Evolutionary conservation across 2,113 vertebrate genomes (phyloP).

Genomic region (Charadrius vociferus): DNA sequence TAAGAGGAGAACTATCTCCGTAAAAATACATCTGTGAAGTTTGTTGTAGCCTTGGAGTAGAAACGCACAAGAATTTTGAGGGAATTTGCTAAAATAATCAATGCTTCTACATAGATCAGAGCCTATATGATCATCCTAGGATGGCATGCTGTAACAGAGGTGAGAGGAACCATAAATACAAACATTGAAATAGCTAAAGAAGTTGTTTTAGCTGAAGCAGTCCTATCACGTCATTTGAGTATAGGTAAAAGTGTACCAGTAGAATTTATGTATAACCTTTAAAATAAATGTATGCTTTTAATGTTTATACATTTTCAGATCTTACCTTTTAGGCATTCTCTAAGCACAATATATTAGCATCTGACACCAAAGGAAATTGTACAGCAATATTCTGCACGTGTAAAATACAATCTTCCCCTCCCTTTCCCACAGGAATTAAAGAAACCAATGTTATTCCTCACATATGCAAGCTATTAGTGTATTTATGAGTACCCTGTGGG

Average conservation of each 20-base stretch:
- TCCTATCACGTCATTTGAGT: neutral
- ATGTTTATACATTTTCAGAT: neutral
- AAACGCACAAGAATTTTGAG: neutral
- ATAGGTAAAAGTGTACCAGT: neutral
- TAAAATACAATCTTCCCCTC: neutral
- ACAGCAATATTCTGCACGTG: neutral
- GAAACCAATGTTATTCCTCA: neutral
- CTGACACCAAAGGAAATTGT: neutral
- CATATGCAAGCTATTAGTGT: neutral
- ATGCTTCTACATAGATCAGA: neutral
- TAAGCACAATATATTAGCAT: neutral
- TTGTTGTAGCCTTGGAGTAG: neutral
- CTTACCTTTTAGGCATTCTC: neutral
- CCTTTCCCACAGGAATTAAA: neutral
- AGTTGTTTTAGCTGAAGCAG: neutral
- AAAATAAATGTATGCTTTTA: neutral
- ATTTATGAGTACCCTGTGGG: neutral
- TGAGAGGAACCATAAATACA: neutral
- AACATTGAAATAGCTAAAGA: neutral
- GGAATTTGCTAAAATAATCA: neutral
- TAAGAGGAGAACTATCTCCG: neutral
- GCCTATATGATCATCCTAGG: neutral
- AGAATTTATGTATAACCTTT: neutral
- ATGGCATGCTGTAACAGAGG: neutral
- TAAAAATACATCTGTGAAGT: neutral